Evolutionary conservation across 2,113 vertebrate genomes (phyloP), one percentile per base, ranked within the genome.

Genomic region (Dicerorhinus sumatrensis): DNA sequence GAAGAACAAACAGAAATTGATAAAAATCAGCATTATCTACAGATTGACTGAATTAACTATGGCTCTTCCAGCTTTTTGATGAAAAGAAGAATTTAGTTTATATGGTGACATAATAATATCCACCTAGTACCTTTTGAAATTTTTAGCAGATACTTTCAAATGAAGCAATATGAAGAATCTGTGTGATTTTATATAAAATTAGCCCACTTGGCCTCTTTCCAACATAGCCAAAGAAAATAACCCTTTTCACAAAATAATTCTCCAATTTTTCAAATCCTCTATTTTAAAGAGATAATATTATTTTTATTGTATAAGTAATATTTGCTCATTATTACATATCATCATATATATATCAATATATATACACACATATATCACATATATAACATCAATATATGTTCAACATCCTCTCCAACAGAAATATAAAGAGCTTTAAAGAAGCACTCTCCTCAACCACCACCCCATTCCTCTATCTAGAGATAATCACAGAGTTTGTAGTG

Each of bases 1-100:
- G 36, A 77, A 91, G n/a, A 91, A 87, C 73, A 87, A 93, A 72
- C 27, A 56, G 13, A 91, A 82, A 83, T 39, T 62, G 82, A 87
- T 82, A 75, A 83, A 67, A 94, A 77, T n/a, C 42, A 21, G 0
- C 12, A 69, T 75, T 69, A 89, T 92, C 92, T 92, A 25, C 20
- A 89, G 46, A 21, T 54, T 67, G 36, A 3, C 76, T 79, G 77
- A 73, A 25, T 60, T 69, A 72, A 80, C 48, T 65, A 89, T 79
- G 46, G 6, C 23, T 89, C 27, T 54, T 83, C 1, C 10, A 70
- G 75, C 6, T 42, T 79, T 77, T 85, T 80, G 8, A 14, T n/a
- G n/a, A 51, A 85, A 93, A 54, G 5, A 3, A 69, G 3, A 93
- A 70, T 91, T 91, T 69, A 82, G 1, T 60, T 94, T 56, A 20